Evolutionary conservation across 1,140 invertebrate species (phyloP), one percentile per base, ranked within the genome.

Genomic region (Plectus sambesii): DNA sequence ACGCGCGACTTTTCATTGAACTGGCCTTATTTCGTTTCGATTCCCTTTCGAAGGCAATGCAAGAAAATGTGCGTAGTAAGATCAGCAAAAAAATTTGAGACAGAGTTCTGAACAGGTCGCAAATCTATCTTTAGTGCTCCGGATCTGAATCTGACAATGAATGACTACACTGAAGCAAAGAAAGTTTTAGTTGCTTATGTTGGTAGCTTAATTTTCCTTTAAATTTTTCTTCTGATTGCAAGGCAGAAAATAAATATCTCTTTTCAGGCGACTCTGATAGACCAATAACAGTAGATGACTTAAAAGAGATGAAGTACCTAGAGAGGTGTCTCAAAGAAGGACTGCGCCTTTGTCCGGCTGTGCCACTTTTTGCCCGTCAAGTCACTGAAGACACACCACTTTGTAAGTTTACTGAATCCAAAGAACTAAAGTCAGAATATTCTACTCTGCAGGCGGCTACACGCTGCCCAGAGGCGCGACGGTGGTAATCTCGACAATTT

Each of bases 271-370:
- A 84, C 80, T 56, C 51, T 80, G 71, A 79, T 78, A 47, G 78
- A 77, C 22, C 79, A n/a, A 79, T 79, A 36, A 84, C 82, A n/a
- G 82, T 81, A 68, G 80, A 83, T 58, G 85, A 86, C 54, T 80
- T 83, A 22, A 64, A 82, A 33, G 79, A 84, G 62, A 82, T 87
- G 82, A 85, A 84, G 62, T 86, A 85, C 58, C 67, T 85, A 29
- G 84, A 86, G 63, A 75, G 81, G 52, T 82, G 82, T 41, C 78
- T 85, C 35, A 79, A 85, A 72, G 84, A 87, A 70, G 78, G 82
- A 2, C 73, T 87, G n/a, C 75, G 84, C 41, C 75, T 87, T 47
- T 53, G 53, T 19, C 60, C 65, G 2, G 33, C 59, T 1, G 63
- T 66, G 42, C 84, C 84, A 0, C 64, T 83, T 15, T 82, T 86